Evolutionary conservation across 53 echinoderm and acorn worm species (phyloP).

Genomic region (Astropecten irregularis): DNA sequence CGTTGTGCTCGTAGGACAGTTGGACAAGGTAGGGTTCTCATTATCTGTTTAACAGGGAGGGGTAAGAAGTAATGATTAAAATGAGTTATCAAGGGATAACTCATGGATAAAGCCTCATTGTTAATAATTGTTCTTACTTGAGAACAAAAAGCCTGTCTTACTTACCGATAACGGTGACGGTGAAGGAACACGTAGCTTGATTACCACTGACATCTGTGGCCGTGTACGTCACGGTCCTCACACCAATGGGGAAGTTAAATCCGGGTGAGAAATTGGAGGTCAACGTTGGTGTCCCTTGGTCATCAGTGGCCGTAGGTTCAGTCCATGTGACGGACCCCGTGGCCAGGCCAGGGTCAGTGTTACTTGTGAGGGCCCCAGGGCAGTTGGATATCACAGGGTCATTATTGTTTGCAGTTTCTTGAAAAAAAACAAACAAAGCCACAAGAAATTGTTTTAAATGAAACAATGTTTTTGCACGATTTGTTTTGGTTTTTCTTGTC

Average conservation of each 20-base stretch:
- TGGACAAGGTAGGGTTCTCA: constrained; percentile 25
- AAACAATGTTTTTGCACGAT: too few relatives aligned
- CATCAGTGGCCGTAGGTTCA: constrained; percentile 39
- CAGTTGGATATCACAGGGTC: constrained; percentile 22
- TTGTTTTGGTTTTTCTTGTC: too few relatives aligned
- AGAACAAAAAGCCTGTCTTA: too few relatives aligned
- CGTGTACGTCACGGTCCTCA: constrained; percentile 44
- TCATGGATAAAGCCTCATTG: too few relatives aligned
- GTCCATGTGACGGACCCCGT: constrained; percentile 50
- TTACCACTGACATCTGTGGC: constrained; percentile 49
- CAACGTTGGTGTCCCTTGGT: neutral
- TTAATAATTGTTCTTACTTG: too few relatives aligned
- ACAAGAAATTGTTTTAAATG: too few relatives aligned
- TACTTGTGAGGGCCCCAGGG: constrained; percentile 1
- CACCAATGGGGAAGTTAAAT: constrained; percentile 39
- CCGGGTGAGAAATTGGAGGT: neutral
- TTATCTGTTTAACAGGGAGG: neutral
- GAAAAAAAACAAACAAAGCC: neutral
- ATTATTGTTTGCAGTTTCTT: neutral
- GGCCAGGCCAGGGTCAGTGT: neutral
- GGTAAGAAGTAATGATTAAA: neutral
- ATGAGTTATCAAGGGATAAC: too few relatives aligned
- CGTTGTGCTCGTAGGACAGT: constrained; percentile 28
- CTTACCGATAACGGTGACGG: constrained; percentile 41
- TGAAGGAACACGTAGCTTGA: constrained; percentile 25